These are phyloP conservation scores for Mormyrus proboscirostris DNA, from an alignment of 2,797 vertebrate genomes.

Conservation along the genomic window DNA sequence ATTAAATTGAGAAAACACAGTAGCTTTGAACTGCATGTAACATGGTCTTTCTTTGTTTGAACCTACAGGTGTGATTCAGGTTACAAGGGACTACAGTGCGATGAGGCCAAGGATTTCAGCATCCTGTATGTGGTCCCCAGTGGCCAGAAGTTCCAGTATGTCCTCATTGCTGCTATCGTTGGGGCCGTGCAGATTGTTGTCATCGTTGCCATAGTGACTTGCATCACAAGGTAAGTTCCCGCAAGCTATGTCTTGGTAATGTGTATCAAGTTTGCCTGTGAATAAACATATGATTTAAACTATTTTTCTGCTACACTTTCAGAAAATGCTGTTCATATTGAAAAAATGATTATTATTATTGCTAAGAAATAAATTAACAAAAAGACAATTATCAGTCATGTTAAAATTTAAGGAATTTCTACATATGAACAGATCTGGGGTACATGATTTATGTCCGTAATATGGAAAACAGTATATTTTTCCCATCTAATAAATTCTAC, in stretches of 20 bases:
- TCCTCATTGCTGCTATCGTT: conserved; percentile 96
- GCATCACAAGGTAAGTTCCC: conserved; percentile 82
- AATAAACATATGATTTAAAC: background rate
- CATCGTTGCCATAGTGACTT: conserved; percentile 97
- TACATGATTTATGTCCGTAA: background rate
- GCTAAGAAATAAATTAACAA: background rate
- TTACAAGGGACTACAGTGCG: conserved; percentile 88
- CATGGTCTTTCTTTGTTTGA: background rate
- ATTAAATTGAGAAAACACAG: background rate
- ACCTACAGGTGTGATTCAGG: conserved; percentile 78
- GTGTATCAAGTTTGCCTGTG: background rate
- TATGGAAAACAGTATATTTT: background rate
- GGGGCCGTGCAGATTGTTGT: conserved; percentile 96
- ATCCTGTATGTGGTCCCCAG: conserved; percentile 97
- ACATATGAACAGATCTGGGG: background rate
- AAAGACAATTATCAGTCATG: background rate
- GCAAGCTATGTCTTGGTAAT: background rate
- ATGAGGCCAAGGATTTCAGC: conserved; percentile 90
- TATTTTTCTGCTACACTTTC: background rate
- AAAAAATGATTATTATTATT: background rate
- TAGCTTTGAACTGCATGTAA: background rate
- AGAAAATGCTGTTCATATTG: background rate
- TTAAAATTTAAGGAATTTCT: background rate
- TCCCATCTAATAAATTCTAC: background rate
- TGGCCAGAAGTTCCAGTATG: conserved; percentile 94